Evolutionary conservation across 30 jellyfish, hydroid and myxozoan genomes (phyloP), one percentile per base, ranked within the genome.

Genomic region (Clytia hemisphaerica): DNA sequence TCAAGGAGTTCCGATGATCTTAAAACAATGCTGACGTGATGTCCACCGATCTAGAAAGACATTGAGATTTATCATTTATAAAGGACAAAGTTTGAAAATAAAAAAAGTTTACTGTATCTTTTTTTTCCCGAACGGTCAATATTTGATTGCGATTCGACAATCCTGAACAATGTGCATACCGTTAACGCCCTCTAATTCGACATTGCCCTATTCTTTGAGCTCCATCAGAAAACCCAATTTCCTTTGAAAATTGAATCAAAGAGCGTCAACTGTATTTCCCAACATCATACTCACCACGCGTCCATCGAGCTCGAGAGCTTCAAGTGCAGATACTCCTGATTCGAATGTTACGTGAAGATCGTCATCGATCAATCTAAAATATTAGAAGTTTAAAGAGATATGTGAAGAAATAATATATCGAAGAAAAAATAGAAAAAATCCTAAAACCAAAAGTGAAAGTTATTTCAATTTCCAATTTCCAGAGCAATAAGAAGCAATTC

Each of bases 261-360:
- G n/a, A n/a, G n/a, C n/a, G n/a, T n/a, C n/a, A n/a, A n/a, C n/a
- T n/a, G n/a, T n/a, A 7, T 40, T 40, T 40, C 53, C 10, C 10
- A 14, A 25, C 70, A 57, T 40, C 32, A n/a, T 10, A 58, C 61
- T 22, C 18, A 86, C 96, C 87, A 40, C 58, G 59, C 54, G 48
- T 4, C 85, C 94, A 45, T 66, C 82, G 61, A 72, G 63, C 27
- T 77, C 92, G 40, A 81, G 76, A 6, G 95, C 73, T 12, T 81
- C 88, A 40, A 81, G 49, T 27, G 99, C 99, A 76, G 87, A 65
- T 40, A 68, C 55, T 2, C 99, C 99, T 72, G 45, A 71, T 29
- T 91, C 94, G 47, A 51, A 91, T 3, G 99, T 91, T 32, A 76
- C 58, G 26, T 61, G 61, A 25, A 91, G 45, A 19, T 74, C 83